phyloP scores from a whole-genome alignment of 2,797 vertebrate species.

The Hafferia zeledoni region DNA sequence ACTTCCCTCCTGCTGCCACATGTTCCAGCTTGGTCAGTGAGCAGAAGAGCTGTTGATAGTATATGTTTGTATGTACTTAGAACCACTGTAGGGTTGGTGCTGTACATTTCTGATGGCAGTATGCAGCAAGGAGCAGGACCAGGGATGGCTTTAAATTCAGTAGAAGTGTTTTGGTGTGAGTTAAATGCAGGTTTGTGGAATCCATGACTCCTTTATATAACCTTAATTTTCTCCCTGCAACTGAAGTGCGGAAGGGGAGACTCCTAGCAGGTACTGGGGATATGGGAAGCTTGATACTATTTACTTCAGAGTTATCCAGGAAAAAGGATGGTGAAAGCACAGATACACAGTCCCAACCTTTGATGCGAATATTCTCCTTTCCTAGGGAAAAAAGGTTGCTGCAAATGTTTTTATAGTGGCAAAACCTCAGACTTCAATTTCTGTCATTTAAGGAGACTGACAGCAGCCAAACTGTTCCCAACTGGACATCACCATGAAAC shows the following conservation, averaged over 20 bases:
- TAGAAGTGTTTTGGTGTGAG: not conserved
- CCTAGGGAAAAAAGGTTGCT: not conserved
- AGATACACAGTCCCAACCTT: not conserved
- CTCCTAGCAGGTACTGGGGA: not conserved
- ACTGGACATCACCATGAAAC: not conserved
- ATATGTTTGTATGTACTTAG: too few species aligned
- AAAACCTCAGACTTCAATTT: not conserved
- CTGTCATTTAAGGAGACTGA: not conserved
- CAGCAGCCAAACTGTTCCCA: not conserved
- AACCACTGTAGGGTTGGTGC: not conserved
- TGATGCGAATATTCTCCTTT: not conserved
- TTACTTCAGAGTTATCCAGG: not conserved
- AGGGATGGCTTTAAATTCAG: not conserved
- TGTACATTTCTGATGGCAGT: not conserved
- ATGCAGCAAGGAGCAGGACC: not conserved
- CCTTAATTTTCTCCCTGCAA: not conserved
- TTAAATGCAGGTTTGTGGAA: not conserved
- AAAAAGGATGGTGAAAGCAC: not conserved
- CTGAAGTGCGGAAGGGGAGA: not conserved
- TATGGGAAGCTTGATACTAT: not conserved
- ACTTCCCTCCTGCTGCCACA: fast-evolving
- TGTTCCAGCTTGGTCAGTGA: not conserved
- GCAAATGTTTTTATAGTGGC: not conserved
- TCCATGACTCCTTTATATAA: not conserved
- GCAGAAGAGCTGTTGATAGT: not conserved